Evolutionary conservation across 2,797 vertebrate genomes (phyloP).

Genomic region (Hybognathus amarus): DNA sequence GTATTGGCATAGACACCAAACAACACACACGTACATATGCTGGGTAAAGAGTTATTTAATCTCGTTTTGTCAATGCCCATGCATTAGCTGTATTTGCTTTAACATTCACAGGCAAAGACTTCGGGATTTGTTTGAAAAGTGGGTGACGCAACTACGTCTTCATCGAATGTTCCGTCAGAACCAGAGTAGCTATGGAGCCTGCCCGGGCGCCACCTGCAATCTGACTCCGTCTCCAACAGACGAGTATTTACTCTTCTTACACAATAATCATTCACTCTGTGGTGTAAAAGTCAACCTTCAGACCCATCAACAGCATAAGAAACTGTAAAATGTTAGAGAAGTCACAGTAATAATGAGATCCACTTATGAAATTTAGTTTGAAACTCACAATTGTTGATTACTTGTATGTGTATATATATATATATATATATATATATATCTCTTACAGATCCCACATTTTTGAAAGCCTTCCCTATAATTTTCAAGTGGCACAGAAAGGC

Average conservation of each 20-base stretch:
- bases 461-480: neutral
- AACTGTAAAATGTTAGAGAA: neutral
- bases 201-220: constrained; percentile 82
- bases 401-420: too few relatives aligned
- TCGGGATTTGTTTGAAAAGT: constrained; percentile 90
- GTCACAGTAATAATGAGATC: neutral
- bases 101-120: constrained; percentile 84
- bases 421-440: neutral
- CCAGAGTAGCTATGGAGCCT: constrained; percentile 93
- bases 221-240: constrained; percentile 75
- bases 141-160: constrained; percentile 92
- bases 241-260: constrained; percentile 73
- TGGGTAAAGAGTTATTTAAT: neutral
- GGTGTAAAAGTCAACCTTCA: neutral
- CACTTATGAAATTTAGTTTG: neutral
- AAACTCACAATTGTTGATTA: neutral
- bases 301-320: neutral
- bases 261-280: neutral
- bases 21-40: constrained; percentile 3
- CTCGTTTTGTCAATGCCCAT: neutral
- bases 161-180: constrained; percentile 96
- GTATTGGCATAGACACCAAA: constrained; percentile 67
- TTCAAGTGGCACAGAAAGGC: neutral
- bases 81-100: neutral
- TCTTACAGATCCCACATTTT: neutral